phyloP scores from a whole-genome alignment of 2,113 vertebrate species.

The Holacanthus passer region DNA sequence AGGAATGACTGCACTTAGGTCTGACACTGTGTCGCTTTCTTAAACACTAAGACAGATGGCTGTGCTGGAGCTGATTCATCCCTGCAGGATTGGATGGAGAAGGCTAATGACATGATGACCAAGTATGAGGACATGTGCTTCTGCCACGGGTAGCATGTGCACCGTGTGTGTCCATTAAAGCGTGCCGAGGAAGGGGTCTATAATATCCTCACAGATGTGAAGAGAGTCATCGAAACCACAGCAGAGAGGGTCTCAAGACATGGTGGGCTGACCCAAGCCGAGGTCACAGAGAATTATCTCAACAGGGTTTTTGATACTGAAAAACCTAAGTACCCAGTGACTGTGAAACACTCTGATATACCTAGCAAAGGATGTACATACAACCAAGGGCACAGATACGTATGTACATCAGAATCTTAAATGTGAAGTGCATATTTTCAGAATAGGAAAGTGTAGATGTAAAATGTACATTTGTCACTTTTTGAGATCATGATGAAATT shows the following conservation, averaged over 20 bases:
- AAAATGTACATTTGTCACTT: too few species aligned
- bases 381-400: not conserved
- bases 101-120: constrained; percentile 43
- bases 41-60: constrained; percentile 64
- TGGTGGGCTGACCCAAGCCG: not conserved
- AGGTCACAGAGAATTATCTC: constrained; percentile 2
- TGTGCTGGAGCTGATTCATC: constrained; percentile 44
- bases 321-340: not conserved
- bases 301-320: not conserved
- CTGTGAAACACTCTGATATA: not conserved
- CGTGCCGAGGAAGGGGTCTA: constrained; percentile 3
- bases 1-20: constrained; percentile 50
- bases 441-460: too few species aligned
- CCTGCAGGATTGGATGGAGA: constrained; percentile 48
- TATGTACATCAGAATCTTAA: too few species aligned
- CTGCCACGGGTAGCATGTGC: not conserved
- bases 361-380: not conserved
- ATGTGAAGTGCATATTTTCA: too few species aligned
- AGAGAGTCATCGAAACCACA: constrained; percentile 12
- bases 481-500: too few species aligned
- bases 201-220: constrained; percentile 28
- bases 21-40: constrained; percentile 55
- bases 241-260: not conserved
- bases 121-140: constrained; percentile 45
- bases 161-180: constrained; percentile 41